Conservation (phyloP, 2,888 invertebrate genomes). For the Tenthredo mesomela region DNA sequence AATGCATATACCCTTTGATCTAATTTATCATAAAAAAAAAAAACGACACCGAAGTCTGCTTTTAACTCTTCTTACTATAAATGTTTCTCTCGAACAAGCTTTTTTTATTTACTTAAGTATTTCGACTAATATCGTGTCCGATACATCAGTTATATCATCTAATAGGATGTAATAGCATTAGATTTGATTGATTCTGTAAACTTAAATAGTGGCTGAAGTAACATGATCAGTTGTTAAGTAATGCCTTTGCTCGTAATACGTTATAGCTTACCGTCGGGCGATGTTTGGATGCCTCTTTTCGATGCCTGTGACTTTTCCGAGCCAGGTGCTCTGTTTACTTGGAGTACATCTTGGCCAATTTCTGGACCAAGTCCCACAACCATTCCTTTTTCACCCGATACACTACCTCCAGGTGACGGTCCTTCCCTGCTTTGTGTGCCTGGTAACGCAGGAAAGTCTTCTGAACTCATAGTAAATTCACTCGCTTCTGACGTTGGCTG, state of each 20-base stretch:
- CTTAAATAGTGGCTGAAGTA: neutral
- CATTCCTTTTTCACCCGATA: constrained; percentile 77
- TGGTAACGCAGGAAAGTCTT: constrained; percentile 99
- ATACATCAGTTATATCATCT: neutral
- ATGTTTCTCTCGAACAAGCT: neutral
- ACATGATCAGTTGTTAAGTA: neutral
- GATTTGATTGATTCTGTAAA: neutral
- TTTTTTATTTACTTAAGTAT: neutral
- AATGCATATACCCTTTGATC: neutral
- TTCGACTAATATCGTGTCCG: neutral
- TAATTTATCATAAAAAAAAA: constrained; percentile 53
- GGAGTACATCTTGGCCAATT: constrained; percentile 76
- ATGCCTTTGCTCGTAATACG: neutral
- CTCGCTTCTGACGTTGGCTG: constrained; percentile 95
- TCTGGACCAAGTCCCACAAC: constrained; percentile 77
- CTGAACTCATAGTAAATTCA: constrained; percentile 98
- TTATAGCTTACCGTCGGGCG: constrained; percentile 88
- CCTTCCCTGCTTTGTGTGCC: constrained; percentile 90
- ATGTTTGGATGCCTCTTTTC: constrained; percentile 95
- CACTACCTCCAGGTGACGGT: constrained; percentile 83
- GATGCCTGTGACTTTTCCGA: constrained; percentile 76
- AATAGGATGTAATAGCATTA: neutral
- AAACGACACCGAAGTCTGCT: constrained; percentile 40
- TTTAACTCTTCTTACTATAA: neutral
- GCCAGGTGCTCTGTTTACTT: constrained; percentile 74